Conservation (phyloP, 2,113 vertebrate genomes). For the Perca fluviatilis region DNA sequence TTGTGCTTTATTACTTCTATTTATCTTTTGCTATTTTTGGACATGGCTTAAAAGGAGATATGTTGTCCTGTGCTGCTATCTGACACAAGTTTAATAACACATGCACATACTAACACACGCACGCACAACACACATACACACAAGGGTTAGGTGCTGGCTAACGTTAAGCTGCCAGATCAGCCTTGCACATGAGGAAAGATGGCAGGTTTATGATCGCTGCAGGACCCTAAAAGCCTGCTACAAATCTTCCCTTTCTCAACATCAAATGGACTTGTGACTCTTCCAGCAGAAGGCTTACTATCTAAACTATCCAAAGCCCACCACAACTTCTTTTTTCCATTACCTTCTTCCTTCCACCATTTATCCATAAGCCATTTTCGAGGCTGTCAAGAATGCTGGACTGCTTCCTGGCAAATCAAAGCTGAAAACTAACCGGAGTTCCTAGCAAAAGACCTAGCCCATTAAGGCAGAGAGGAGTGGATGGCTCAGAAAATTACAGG, state of each 20-base stretch:
- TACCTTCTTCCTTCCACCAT: slow-evolving; percentile 57
- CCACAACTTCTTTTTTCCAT: slow-evolving; percentile 54
- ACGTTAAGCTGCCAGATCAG: slow-evolving; percentile 51
- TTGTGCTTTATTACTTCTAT: slow-evolving; percentile 41
- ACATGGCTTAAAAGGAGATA: slow-evolving; percentile 43
- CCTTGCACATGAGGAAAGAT: slow-evolving; percentile 36
- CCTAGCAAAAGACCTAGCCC: slow-evolving; percentile 51
- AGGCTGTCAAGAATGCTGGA: slow-evolving; percentile 67
- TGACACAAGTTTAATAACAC: slow-evolving; percentile 55
- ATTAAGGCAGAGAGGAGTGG: slow-evolving; percentile 68
- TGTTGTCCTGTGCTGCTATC: slow-evolving; percentile 10
- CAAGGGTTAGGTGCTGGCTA: slow-evolving; percentile 25
- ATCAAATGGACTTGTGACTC: slow-evolving; percentile 68
- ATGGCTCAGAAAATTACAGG: slow-evolving; percentile 70
- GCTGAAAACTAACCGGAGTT: slow-evolving; percentile 63
- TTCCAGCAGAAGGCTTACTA: slow-evolving; percentile 65
- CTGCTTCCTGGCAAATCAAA: slow-evolving; percentile 72
- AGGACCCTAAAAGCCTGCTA: slow-evolving; percentile 53
- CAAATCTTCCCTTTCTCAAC: slow-evolving; percentile 71
- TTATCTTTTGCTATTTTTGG: slow-evolving; percentile 44
- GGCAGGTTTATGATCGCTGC: slow-evolving; percentile 58
- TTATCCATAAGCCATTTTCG: slow-evolving; percentile 73
- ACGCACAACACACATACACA: slow-evolving; percentile 17
- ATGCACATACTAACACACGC: neutral
- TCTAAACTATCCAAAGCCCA: slow-evolving; percentile 73